Evolutionary conservation across 2,888 invertebrate genomes (phyloP).

Genomic region (Hirtodrosophila histrioides): DNA sequence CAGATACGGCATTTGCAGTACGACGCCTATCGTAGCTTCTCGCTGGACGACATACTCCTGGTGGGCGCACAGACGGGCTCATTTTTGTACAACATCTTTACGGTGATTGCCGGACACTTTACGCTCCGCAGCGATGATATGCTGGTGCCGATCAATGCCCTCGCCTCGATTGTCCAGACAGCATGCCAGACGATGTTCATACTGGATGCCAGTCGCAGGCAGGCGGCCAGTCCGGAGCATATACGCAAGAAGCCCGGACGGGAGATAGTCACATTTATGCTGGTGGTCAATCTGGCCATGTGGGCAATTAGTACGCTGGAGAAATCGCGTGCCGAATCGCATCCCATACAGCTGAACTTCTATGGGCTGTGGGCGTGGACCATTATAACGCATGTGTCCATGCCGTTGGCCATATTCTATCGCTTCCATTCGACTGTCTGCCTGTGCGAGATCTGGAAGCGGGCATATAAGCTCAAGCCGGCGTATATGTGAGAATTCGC

Average conservation of each 20-base stretch:
- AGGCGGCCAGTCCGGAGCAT: conserved; percentile 92
- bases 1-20: conserved; percentile 94
- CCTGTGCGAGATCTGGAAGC: conserved; percentile 97
- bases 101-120: conserved; percentile 96
- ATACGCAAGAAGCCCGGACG: conserved; percentile 94
- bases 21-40: conserved; percentile 92
- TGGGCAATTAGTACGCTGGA: conserved; percentile 97
- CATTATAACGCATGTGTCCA: conserved; percentile 96
- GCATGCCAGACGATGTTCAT: conserved; percentile 96
- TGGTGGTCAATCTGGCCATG: conserved; percentile 96
- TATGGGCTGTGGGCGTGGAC: conserved; percentile 98
- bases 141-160: conserved; percentile 92
- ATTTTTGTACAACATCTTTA: conserved; percentile 96
- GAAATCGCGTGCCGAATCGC: conserved; percentile 95
- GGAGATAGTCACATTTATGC: conserved; percentile 95
- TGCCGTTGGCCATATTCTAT: conserved; percentile 96
- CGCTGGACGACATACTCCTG: conserved; percentile 94
- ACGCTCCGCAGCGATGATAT: conserved; percentile 92
- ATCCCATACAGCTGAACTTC: conserved; percentile 95
- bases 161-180: conserved; percentile 94
- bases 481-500: conserved; percentile 90
- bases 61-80: conserved; percentile 97
- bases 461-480: conserved; percentile 96
- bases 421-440: conserved; percentile 98
- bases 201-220: conserved; percentile 93